Conservation (phyloP, 2,113 vertebrate genomes). For the Polyodon spathula region DNA sequence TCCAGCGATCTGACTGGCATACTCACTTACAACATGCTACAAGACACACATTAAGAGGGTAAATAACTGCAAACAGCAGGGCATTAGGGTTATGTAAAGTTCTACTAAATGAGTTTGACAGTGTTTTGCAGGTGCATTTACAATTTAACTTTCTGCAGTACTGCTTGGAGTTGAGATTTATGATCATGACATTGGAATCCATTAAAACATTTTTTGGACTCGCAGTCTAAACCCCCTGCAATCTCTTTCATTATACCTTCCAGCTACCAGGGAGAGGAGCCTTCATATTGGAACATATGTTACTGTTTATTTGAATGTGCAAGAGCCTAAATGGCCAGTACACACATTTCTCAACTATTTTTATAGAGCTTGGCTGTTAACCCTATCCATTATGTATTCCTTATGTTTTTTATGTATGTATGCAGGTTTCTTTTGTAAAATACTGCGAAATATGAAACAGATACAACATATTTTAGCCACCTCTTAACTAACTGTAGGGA, state of each 20-base stretch:
- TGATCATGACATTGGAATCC: slow-evolving; percentile 67
- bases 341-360: slow-evolving; percentile 51
- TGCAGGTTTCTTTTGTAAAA: no score
- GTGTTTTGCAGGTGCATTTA: slow-evolving; percentile 61
- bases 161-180: slow-evolving; percentile 60
- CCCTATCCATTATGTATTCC: slow-evolving; percentile 33
- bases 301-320: slow-evolving; percentile 54
- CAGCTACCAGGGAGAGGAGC: slow-evolving; percentile 52
- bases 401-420: no score
- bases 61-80: slow-evolving; percentile 37
- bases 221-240: slow-evolving; percentile 55
- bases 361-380: slow-evolving; percentile 51
- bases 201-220: slow-evolving; percentile 70
- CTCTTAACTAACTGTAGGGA: no score
- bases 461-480: no score
- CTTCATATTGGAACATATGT: slow-evolving; percentile 62
- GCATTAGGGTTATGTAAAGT: slow-evolving; percentile 26
- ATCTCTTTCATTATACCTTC: slow-evolving; percentile 63
- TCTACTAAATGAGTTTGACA: slow-evolving; percentile 35
- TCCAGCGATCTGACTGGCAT: slow-evolving; percentile 30
- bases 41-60: slow-evolving; percentile 46
- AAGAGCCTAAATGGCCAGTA: slow-evolving; percentile 51
- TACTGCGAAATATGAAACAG: no score
- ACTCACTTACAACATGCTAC: slow-evolving; percentile 32
- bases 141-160: slow-evolving; percentile 37